A percentile compares a stretch with the other conserved stretches of the same genome.
These are phyloP conservation scores for Lutjanus argentimaculatus DNA, from an alignment of 2,797 vertebrate genomes.

Conservation along the genomic window DNA sequence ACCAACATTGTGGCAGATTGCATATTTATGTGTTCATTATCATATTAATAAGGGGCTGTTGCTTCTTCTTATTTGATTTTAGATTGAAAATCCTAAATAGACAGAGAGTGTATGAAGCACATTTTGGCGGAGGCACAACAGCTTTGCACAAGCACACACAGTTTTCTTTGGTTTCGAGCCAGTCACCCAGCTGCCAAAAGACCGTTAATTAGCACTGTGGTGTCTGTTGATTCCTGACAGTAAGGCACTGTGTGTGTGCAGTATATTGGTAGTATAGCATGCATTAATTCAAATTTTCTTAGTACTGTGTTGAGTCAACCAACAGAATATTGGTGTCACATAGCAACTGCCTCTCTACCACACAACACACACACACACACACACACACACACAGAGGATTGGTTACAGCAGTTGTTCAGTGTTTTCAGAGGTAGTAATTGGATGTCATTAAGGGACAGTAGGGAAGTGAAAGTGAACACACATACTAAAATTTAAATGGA, in stretches of 20 bases:
- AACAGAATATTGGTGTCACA: not conserved
- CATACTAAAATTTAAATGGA: slow-evolving; percentile 9
- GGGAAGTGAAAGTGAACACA: slow-evolving; percentile 10
- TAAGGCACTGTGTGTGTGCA: slow-evolving; percentile 1
- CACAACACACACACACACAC: slow-evolving; percentile 1
- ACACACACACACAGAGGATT: slow-evolving; percentile 4
- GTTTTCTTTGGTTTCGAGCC: slow-evolving; percentile 26
- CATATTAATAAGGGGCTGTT: slow-evolving; percentile 18
- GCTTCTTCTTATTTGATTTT: slow-evolving; percentile 1
- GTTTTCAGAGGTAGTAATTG: slow-evolving; percentile 31
- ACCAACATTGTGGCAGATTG: not conserved
- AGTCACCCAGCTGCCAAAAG: slow-evolving; percentile 35
- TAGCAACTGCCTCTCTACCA: not conserved
- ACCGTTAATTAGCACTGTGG: slow-evolving; percentile 41
- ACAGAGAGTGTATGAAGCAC: not conserved
- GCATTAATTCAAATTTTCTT: slow-evolving; percentile 17
- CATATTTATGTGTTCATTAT: slow-evolving; percentile 19
- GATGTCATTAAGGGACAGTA: slow-evolving; percentile 1
- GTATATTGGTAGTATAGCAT: slow-evolving; percentile 12
- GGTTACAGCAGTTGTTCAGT: slow-evolving; percentile 4
- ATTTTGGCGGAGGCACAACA: slow-evolving; percentile 3
- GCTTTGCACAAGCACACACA: not conserved
- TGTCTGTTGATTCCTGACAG: slow-evolving; percentile 33
- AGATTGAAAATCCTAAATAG: not conserved
- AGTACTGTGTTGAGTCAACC: slow-evolving; percentile 12